Evolutionary conservation across 2,888 invertebrate genomes (phyloP), one percentile per base, ranked within the genome.

Genomic region (Brachypterus glaber): DNA sequence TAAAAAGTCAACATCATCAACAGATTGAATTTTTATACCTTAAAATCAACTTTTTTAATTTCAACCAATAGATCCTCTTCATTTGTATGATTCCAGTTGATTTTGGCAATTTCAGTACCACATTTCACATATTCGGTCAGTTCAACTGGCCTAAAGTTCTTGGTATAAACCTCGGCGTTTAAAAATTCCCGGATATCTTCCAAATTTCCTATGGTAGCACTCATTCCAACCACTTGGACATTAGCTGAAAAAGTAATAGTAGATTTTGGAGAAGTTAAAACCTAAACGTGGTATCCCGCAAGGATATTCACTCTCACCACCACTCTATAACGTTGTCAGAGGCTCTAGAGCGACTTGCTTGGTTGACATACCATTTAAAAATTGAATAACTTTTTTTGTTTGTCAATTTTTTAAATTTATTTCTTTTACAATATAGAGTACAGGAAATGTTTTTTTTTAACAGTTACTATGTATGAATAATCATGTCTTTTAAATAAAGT

Each of bases 151-250:
- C 96, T 73, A 67, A 96, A 97, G 58, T 91, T 76, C 39, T 82
- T 77, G 9, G 79, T 75, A 62, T 83, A 96, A 9, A 87, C 70
- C 34, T 86, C 82, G 0, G 93, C 85, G 36, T 79, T 72, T 2
- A 98, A 68, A 64, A 93, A 97, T 36, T 62, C 55, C 1, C 83
- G 78, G 29, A 98, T 51, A 56, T 95, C 89, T 0, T 74, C 61
- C 36, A 95, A 68, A 67, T 97, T 96, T 40, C 89, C 92, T 51
- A 97, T 84, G 0, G 97, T 97, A 0, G 97, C 97, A 64, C 92
- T 93, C 93, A 97, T 96, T 14, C 92, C 95, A 12, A 97, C 76
- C 40, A 97, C 81, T 61, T 93, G 93, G 41, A 88, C 80, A 38
- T 67, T 67, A 29, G 69, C 78, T 78, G 53, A 15, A 64, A 58